Base-by-base conservation (phyloP, 2,888 invertebrate genomes). In the Drosophila eohydei region DNA sequence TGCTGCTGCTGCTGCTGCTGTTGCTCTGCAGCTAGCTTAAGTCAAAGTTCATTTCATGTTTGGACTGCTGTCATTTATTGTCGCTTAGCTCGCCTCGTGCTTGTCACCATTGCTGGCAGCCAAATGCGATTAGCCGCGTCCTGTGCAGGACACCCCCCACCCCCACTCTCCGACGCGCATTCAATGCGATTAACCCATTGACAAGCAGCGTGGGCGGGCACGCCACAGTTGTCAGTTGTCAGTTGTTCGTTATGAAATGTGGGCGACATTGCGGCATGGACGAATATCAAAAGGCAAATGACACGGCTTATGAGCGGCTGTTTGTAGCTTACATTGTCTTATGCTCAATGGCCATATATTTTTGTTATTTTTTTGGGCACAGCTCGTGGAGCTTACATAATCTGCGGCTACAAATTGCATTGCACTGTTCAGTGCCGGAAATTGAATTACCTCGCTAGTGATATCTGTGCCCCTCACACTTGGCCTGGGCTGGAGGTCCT, bases 41-140 rank as follows among this genome's bases (percentile, higher is more conserved):
- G 43, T 59, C 57, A 61, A 63, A 73, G 73, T 78, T 69, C 81
- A 64, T 51, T 80, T 69, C 68, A 60, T 64, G 81, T 77, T 80
- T 41, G 73, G 64, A 62, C 67, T 65, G 57, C 66, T 83, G 81
- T 77, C 83, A 77, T 66, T 80, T 64, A 74, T 63, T 62, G 77
- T 75, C 71, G 77, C 71, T 71, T 70, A 71, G 44, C 66, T 48
- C 48, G 58, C 58, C 58, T 21, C 48, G 28, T 48, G 38, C 44
- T 36, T 46, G 34, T 46, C 48, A 21, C 41, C 58, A 32, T 34
- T 34, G 44, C 58, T 16, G 54, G 36, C 73, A 62, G 48, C 60
- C 65, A 73, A 80, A 83, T 69, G 68, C 79, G 81, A 81, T 81
- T 81, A 79, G 69, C 80, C 68, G 59, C 58, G 50, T 58, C 48